Conservation (phyloP, 2,888 invertebrate genomes). For the Leptopterna dolabrata region DNA sequence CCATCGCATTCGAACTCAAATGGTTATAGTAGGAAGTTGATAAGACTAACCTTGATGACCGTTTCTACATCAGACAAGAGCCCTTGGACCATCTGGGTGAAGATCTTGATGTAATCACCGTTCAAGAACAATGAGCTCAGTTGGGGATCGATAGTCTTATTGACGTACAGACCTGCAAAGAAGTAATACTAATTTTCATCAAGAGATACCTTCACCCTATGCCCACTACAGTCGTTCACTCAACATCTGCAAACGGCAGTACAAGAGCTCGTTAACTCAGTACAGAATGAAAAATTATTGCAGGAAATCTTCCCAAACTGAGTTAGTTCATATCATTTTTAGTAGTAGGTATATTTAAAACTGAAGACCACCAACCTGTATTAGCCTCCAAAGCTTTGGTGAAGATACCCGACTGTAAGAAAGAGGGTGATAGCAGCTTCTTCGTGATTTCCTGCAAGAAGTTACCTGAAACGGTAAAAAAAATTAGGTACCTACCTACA, state of each 20-base stretch:
- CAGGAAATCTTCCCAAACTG: too few relatives aligned
- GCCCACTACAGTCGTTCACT: too few relatives aligned
- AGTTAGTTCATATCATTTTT: too few relatives aligned
- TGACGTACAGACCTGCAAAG: slow-evolving; percentile 62
- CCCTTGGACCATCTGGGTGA: slow-evolving; percentile 58
- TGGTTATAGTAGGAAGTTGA: too few relatives aligned
- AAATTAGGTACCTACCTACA: not conserved
- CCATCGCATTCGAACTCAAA: too few relatives aligned
- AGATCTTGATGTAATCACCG: slow-evolving; percentile 62
- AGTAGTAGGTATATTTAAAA: too few relatives aligned
- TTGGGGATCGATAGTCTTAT: slow-evolving; percentile 60
- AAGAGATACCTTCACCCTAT: too few relatives aligned
- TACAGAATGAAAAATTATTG: too few relatives aligned
- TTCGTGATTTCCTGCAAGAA: slow-evolving; percentile 67
- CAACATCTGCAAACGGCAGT: too few relatives aligned
- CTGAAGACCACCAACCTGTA: slow-evolving; percentile 61
- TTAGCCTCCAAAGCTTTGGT: slow-evolving; percentile 67
- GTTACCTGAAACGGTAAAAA: slow-evolving; percentile 65
- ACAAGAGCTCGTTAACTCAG: too few relatives aligned
- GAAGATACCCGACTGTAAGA: slow-evolving; percentile 57
- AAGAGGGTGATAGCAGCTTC: slow-evolving; percentile 64
- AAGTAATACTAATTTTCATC: not conserved
- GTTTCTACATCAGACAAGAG: slow-evolving; percentile 67
- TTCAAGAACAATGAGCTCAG: slow-evolving; percentile 61
- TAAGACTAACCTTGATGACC: slow-evolving; percentile 70